A percentile compares a stretch with the other conserved stretches of the same genome.
phyloP scores from a whole-genome alignment of 2,797 vertebrate species.

The Trematomus bernacchii region DNA sequence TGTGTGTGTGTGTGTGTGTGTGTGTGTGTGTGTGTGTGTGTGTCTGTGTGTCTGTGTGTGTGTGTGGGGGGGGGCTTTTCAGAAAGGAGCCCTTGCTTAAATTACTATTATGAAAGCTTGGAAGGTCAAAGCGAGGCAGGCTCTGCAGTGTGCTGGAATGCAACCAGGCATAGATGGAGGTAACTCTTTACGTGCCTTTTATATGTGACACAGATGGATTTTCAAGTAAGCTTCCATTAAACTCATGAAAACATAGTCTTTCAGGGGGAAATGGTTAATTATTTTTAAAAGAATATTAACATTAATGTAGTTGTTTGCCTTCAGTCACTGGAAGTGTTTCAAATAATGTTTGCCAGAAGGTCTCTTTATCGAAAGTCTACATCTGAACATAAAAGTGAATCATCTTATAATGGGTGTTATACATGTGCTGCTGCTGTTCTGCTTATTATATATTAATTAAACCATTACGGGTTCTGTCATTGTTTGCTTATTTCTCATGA shows the following conservation, averaged over 20 bases:
- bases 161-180: slow-evolving; percentile 49
- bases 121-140: slow-evolving; percentile 63
- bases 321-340: not conserved
- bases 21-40: slow-evolving; percentile 37
- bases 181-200: slow-evolving; percentile 60
- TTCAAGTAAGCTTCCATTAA: slow-evolving; percentile 22
- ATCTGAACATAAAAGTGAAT: slow-evolving; percentile 52
- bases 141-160: slow-evolving; percentile 70
- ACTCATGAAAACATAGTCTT: slow-evolving; percentile 15
- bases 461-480: slow-evolving; percentile 24
- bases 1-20: slow-evolving; percentile 9
- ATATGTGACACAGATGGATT: slow-evolving; percentile 21
- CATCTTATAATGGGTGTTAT: slow-evolving; percentile 47
- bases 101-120: slow-evolving; percentile 56
- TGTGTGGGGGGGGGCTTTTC: not conserved
- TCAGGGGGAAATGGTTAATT: not conserved
- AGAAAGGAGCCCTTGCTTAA: slow-evolving; percentile 34
- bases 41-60: slow-evolving; percentile 27
- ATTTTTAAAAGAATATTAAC: not conserved
- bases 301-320: not conserved
- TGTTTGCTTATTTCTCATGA: slow-evolving; percentile 26
- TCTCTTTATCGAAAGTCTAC: slow-evolving; percentile 12
- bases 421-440: slow-evolving; percentile 33
- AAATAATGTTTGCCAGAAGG: slow-evolving; percentile 33
- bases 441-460: slow-evolving; percentile 27